Base-by-base conservation (phyloP, 2,888 invertebrate genomes). In the Phengaris alcon region DNA sequence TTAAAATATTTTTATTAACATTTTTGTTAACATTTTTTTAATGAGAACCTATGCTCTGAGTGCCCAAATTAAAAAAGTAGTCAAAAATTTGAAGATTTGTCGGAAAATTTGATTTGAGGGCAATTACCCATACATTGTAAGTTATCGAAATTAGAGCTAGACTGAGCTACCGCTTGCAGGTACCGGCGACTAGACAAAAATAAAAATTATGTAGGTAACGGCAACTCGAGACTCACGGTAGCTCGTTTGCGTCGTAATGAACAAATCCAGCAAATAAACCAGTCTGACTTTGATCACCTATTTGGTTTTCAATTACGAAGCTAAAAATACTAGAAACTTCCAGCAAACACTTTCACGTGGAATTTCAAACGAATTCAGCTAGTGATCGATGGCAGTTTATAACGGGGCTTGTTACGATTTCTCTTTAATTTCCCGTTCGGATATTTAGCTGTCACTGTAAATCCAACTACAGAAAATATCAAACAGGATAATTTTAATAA, bases 341-440 rank as follows among this genome's bases (percentile, higher is more conserved):
- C 69, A 75, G 55, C 44, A 44, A 69, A 55, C 52, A 48, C 54
- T 75, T 75, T 75, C 59, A 70, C 70, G 35, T 75, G 59, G 70
- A 74, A 74, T 74, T 73, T 51, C 72, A 57, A 75, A 77, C 75
- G 75, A 74, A 79, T 84, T 85, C 35, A 35, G 35, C 4, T 82
- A 79, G 83, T 89, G 89, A 90, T 90, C 88, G 88, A 90, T 90
- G 89, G 84, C 84, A 86, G 83, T 89, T 89, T 87, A 84, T 89
- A 89, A 90, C 87, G 84, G 86, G 85, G 84, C 87, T 88, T 88
- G 87, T 89, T 88, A 85, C 82, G 83, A 88, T 87, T 88, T 84
- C 83, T 85, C 84, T 88, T 89, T 88, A 89, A 90, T 90, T 90
- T 90, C 89, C 90, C 86, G 84, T 84, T 83, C 87, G 88, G 87